A percentile compares a stretch with the other conserved stretches of the same genome.
Evolutionary conservation across 2,888 invertebrate genomes (phyloP).

Genomic region (Saturnia japonica): DNA sequence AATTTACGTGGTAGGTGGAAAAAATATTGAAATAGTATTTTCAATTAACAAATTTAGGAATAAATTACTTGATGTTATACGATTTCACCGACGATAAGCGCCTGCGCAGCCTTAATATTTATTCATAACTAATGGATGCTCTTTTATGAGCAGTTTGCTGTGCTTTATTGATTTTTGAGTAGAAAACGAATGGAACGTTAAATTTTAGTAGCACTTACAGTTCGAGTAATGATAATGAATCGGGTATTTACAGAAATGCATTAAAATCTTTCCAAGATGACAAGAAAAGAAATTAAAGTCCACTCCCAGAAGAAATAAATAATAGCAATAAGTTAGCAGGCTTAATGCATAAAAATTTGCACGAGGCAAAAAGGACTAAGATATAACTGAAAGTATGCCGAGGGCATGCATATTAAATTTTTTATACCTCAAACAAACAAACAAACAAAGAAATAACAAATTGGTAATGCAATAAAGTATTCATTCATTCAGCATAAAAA

Average conservation of each 20-base stretch:
- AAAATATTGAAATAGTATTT: background rate
- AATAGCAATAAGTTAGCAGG: background rate
- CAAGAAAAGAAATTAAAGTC: background rate
- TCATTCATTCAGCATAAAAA: too few relatives aligned
- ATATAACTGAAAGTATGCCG: background rate
- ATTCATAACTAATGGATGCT: background rate
- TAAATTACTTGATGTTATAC: background rate
- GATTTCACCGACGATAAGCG: background rate
- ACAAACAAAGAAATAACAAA: too few relatives aligned
- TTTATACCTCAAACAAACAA: background rate
- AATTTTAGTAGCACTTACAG: background rate
- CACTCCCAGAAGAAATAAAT: background rate
- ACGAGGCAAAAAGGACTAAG: background rate
- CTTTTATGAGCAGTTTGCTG: conserved; percentile 1
- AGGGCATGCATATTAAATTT: background rate
- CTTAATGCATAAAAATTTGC: background rate
- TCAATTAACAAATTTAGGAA: background rate
- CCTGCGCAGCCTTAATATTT: background rate
- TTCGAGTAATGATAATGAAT: background rate
- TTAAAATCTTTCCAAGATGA: background rate
- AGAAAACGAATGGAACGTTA: background rate
- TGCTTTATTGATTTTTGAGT: conserved; percentile 8
- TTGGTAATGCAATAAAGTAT: too few relatives aligned
- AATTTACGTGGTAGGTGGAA: background rate
- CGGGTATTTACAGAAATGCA: background rate